These are phyloP conservation scores for Tetraneura akinire DNA, from an alignment of 1,140 invertebrate genomes.

Conservation along the genomic window DNA sequence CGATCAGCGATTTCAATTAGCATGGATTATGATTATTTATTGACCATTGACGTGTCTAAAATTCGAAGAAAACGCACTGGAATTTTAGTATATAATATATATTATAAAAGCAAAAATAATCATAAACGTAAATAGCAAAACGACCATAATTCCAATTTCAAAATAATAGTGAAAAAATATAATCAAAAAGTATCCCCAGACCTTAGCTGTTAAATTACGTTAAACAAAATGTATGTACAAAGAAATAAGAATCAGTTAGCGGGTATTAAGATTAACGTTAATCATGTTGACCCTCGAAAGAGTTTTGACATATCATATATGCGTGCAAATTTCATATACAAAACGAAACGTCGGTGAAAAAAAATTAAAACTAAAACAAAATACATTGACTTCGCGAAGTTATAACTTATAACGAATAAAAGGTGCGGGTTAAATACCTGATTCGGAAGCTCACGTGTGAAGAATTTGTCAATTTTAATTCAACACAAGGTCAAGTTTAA, in stretches of 20 bases:
- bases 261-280: background rate
- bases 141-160: background rate
- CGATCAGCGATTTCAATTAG: slow-evolving; percentile 4
- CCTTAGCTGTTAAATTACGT: background rate
- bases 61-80: background rate
- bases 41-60: background rate
- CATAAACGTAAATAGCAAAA: background rate
- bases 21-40: slow-evolving; percentile 1
- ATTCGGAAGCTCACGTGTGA: slow-evolving; percentile 12
- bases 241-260: too few species aligned
- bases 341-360: too few species aligned
- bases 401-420: too few species aligned
- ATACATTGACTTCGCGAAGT: background rate
- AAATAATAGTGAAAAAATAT: too few species aligned
- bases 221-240: background rate
- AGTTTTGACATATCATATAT: too few species aligned
- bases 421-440: background rate
- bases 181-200: background rate
- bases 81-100: background rate
- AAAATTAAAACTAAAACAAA: too few species aligned
- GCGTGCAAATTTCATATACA: too few species aligned
- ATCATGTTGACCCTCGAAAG: background rate
- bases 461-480: background rate
- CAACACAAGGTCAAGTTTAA: background rate
- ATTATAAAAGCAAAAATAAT: background rate